These are phyloP conservation scores for Hyles euphorbiae DNA, from an alignment of 1,140 invertebrate genomes.

Conservation along the genomic window DNA sequence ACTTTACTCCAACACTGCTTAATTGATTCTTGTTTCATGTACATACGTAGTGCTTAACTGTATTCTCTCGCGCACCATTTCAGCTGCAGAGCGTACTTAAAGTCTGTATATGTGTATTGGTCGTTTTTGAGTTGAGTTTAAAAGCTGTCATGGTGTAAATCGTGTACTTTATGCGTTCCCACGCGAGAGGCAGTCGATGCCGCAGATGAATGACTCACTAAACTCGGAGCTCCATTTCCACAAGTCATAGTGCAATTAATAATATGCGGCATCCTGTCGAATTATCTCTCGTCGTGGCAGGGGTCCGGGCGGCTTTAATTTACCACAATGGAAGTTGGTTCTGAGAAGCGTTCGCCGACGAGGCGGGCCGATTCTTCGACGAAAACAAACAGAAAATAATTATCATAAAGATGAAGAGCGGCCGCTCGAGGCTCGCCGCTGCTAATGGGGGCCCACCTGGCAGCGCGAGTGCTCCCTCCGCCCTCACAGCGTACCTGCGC, in stretches of 20 bases:
- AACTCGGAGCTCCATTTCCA: constrained; percentile 69
- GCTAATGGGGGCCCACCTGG: constrained; percentile 72
- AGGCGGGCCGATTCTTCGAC: constrained; percentile 71
- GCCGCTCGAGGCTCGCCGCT: constrained; percentile 64
- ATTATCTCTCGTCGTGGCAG: constrained; percentile 74
- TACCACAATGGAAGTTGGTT: constrained; percentile 73
- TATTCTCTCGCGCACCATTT: too few species aligned
- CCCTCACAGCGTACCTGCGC: constrained; percentile 21
- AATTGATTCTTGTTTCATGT: constrained; percentile 49
- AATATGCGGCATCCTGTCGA: constrained; percentile 75
- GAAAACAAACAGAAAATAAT: constrained; percentile 76
- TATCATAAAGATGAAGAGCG: constrained; percentile 75
- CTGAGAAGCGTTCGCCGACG: constrained; percentile 67
- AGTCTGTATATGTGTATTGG: constrained; percentile 4
- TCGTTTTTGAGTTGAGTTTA: constrained; percentile 37
- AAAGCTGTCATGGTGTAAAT: constrained; percentile 56
- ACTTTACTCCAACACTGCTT: constrained; percentile 38
- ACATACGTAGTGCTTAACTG: constrained; percentile 1
- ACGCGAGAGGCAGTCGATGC: constrained; percentile 48
- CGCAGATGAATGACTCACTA: constrained; percentile 72
- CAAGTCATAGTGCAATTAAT: constrained; percentile 76
- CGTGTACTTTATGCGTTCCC: constrained; percentile 53
- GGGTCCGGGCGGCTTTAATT: constrained; percentile 74
- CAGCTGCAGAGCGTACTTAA: too few species aligned
- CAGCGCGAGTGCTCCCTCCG: constrained; percentile 29